These are phyloP conservation scores for Phoeniculus purpureus DNA, from an alignment of 2,797 vertebrate genomes.

Conservation along the genomic window DNA sequence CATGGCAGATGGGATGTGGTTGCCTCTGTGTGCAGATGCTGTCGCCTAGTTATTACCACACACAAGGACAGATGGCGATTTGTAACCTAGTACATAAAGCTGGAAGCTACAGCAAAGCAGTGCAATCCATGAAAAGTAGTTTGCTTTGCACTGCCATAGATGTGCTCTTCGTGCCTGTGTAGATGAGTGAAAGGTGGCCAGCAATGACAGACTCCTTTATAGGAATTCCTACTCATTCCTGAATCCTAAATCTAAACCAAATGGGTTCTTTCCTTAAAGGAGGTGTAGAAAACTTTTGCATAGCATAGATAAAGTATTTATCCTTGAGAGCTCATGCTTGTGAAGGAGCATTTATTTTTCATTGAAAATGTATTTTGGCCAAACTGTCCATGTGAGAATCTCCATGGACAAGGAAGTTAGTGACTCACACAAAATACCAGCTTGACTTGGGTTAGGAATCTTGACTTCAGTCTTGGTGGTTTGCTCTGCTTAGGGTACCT, in stretches of 20 bases:
- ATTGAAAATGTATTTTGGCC: constrained; percentile 67
- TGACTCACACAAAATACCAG: constrained; percentile 8
- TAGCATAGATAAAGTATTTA: constrained; percentile 68
- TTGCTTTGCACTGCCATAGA: not conserved
- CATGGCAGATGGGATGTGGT: constrained; percentile 86
- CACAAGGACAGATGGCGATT: constrained; percentile 86
- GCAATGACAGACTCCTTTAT: not conserved
- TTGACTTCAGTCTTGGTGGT: constrained; percentile 49
- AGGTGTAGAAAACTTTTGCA: constrained; percentile 20
- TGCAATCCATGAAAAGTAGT: constrained; percentile 18
- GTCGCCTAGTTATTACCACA: constrained; percentile 85
- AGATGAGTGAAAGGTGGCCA: not conserved
- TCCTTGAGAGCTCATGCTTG: constrained; percentile 58
- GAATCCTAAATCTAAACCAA: constrained; percentile 46
- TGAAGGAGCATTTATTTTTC: constrained; percentile 71
- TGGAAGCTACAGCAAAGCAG: constrained; percentile 75
- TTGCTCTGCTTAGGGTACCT: constrained; percentile 46
- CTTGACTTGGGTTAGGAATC: constrained; percentile 35
- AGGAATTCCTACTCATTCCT: not conserved
- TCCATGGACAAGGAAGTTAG: constrained; percentile 60
- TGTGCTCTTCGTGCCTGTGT: not conserved
- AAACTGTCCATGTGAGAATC: constrained; percentile 71
- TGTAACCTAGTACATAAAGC: constrained; percentile 86
- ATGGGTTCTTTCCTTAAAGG: constrained; percentile 45
- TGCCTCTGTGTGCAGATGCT: constrained; percentile 84